phyloP scores from a whole-genome alignment of 2,797 vertebrate genomes.

The Myotis vivesi region DNA sequence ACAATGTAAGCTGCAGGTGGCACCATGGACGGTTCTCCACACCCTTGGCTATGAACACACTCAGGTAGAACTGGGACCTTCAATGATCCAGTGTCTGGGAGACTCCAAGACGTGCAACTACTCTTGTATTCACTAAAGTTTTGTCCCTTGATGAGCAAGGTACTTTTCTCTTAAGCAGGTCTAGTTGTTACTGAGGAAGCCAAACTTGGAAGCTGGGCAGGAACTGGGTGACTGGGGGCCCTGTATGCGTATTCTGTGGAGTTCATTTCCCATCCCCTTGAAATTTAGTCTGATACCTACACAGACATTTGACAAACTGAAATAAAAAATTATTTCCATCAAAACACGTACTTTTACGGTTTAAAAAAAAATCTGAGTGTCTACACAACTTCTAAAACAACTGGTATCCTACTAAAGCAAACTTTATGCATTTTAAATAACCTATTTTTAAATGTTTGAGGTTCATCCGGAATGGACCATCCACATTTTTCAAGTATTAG shows the following conservation, averaged over 20 bases:
- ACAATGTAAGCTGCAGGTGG: conserved; percentile 58
- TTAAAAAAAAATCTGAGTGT: not conserved
- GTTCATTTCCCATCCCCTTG: not conserved
- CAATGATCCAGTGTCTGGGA: not conserved
- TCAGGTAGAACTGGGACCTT: not conserved
- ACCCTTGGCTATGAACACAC: not conserved
- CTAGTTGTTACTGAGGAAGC: not conserved
- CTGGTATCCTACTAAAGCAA: not conserved
- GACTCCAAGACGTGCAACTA: not conserved
- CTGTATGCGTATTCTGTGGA: not conserved
- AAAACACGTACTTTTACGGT: not conserved
- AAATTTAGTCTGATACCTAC: conserved; percentile 6
- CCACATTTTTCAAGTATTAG: conserved; percentile 12
- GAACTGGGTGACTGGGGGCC: not conserved
- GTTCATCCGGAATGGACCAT: not conserved
- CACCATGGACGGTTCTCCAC: not conserved
- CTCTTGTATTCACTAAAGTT: not conserved
- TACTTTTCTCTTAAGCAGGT: not conserved
- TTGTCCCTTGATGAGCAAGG: not conserved
- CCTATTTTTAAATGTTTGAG: not conserved
- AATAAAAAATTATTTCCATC: not conserved
- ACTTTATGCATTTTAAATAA: conserved; percentile 20
- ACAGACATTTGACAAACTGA: not conserved
- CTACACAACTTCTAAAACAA: not conserved
- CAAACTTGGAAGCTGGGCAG: not conserved